Evolutionary conservation across 1,140 invertebrate species (phyloP), one percentile per base, ranked within the genome.

Genomic region (Drosophila micromelanica): DNA sequence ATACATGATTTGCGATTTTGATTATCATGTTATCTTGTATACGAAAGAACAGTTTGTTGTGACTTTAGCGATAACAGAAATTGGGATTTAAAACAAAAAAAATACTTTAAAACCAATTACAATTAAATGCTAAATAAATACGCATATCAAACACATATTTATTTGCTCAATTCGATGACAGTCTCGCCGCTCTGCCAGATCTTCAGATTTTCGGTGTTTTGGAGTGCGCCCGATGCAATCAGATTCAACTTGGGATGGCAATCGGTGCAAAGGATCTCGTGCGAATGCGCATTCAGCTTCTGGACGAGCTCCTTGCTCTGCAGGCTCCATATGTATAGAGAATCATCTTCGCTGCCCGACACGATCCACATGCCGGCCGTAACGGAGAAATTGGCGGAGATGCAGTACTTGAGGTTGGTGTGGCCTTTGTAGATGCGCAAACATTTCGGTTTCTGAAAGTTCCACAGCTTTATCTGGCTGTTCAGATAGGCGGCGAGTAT

Each of bases 311-410:
- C 52, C 46, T 62, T 89, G 32, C 40, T 73, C 40, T 89, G 78
- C 17, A 87, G 59, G 46, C 71, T 76, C 82, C 82, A 87, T 11
- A 87, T 78, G 37, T 80, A 76, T 0, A 87, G 30, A 2, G 38
- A 32, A 1, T 49, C 35, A 6, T 87, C 82, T 59, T 89, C 84
- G 49, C 82, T 87, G 35, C 78, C 79, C 15, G 82, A 78, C 2
- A 89, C 72, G 2, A 87, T 73, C 82, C 82, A 87, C 40, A 76
- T 89, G 45, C 84, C 82, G 0, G 61, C 51, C 0, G 84, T 89
- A 1, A 79, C 56, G 1, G 82, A 87, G 32, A 89, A 89, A 17
- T 89, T 89, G 0, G 69, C 60, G 6, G 62, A 45, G 9, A 89
- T 54, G 68, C 84, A 89, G 35, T 68, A 87, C 32, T 30, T 3